Conservation (phyloP, 2,888 invertebrate species). For the Yponomeuta sedellus region DNA sequence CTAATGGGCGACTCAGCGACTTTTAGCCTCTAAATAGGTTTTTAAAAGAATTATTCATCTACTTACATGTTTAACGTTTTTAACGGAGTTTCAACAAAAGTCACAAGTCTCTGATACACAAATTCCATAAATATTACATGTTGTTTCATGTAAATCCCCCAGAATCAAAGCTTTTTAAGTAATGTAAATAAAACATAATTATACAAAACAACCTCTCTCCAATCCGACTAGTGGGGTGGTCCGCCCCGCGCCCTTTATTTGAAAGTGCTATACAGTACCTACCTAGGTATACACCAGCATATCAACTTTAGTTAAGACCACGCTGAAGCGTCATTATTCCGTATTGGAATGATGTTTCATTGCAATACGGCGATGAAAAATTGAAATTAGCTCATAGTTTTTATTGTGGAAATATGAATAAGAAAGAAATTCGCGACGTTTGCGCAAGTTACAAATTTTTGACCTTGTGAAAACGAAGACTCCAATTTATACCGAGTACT, state of each 20-base stretch:
- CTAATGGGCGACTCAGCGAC: no score
- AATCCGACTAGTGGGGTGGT: slow-evolving; percentile 66
- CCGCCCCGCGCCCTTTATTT: slow-evolving; percentile 58
- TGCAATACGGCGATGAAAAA: no score
- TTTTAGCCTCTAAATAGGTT: no score
- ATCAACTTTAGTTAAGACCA: neutral
- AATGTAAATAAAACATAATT: slow-evolving; percentile 51
- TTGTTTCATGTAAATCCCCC: neutral
- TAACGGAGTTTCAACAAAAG: neutral
- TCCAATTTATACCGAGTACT: no score
- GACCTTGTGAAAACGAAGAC: no score
- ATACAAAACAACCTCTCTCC: slow-evolving; percentile 72
- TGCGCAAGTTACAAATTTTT: no score
- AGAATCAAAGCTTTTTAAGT: slow-evolving; percentile 41
- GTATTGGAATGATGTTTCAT: no score
- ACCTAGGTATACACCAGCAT: neutral
- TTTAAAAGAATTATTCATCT: neutral
- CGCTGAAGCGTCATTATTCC: no score
- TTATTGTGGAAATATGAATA: no score
- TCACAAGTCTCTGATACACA: neutral
- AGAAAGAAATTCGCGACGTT: no score
- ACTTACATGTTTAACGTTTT: neutral
- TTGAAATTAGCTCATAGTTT: no score
- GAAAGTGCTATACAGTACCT: slow-evolving; percentile 5
- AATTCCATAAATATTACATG: neutral